Evolutionary conservation across 2,888 invertebrate genomes (phyloP), one percentile per base, ranked within the genome.

Genomic region (Hirtodrosophila trivittata): DNA sequence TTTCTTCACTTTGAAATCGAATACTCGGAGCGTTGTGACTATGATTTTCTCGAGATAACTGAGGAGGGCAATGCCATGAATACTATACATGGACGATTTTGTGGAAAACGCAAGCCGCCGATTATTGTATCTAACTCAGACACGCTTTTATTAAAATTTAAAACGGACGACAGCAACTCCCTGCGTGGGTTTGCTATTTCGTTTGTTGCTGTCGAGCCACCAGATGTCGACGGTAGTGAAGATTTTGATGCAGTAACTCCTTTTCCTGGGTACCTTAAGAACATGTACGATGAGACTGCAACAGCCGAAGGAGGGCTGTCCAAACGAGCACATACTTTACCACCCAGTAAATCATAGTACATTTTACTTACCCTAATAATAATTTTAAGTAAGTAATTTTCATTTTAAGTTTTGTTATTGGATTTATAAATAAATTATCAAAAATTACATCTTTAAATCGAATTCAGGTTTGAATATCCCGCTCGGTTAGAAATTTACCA

Each of bases 121-220:
- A 95, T 97, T 81, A 95, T 98, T 42, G 93, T 96, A 16, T 98
- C 98, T n/a, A 95, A 95, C 50, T 94, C 95, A 30, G 97, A 97
- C 88, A 95, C 96, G 0, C 91, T 98, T 0, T 92, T 98, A 26
- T 93, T 98, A 8, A 93, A 96, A 70, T 98, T 98, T 92, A 93
- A 95, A 57, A 95, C 97, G 0, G 98, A 98, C 87, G 97, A 97
- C 88, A 95, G 97, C 0, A 94, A 97, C 72, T 95, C 96, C 21
- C 94, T 95, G 89, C 97, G 97, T 90, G 98, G 98, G 3, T 98
- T 98, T 90, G 96, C 96, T 2, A 96, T 97, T 0, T 95, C 96
- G 0, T 98, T 97, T 89, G 93, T 95, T 28, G 94, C 95, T 0
- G 92, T 94, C 9, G 94, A 94, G 64, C 92, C 92, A 0, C 92